Base-by-base conservation (phyloP, 2,888 invertebrate genomes). In the Eumerus sabulonum region DNA sequence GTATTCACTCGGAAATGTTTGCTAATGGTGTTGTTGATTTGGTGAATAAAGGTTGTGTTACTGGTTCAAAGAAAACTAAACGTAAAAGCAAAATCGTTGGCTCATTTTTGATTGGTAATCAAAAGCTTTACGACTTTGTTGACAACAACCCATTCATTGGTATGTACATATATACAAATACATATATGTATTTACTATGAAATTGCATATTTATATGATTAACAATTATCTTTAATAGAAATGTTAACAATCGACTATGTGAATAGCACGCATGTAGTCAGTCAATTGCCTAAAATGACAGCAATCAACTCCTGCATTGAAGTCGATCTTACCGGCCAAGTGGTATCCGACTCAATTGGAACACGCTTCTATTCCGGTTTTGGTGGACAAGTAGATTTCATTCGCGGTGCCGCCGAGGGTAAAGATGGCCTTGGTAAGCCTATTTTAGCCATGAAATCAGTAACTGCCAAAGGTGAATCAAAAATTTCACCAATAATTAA, bases 1-100 rank as follows among this genome's bases (percentile, higher is more conserved):
- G 98, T 19, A 93, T 98, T 71, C 98, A 98, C 89, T 97, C 98
- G 0, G 98, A 98, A 90, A 98, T 98, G 98, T 98, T 98, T 90
- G 95, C 96, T 84, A 95, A 96, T 64, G 98, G 98, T 9, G 95
- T 98, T 50, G 93, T 98, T 16, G 96, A 97, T 84, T 91, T 98
- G 53, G 95, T 97, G 9, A 92, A 92, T 54, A 92, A 92, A 9
- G 98, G 98, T 0, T 95, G 94, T 85, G 92, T 98, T 73, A 98
- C 98, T 7, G 98, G 98, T 87, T 94, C 93, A 85, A 92, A 92
- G 88, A 98, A 98, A 87, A 91, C 87, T 1, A 91, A 93, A 82
- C 96, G 97, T 87, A 92, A 92, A 54, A 98, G 98, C 0, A 93
- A 96, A 82, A 96, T 97, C 83, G 96, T 98, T 1, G 96, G 96